phyloP scores from a whole-genome alignment of 2,113 vertebrate genomes.

The Colaptes auratus region DNA sequence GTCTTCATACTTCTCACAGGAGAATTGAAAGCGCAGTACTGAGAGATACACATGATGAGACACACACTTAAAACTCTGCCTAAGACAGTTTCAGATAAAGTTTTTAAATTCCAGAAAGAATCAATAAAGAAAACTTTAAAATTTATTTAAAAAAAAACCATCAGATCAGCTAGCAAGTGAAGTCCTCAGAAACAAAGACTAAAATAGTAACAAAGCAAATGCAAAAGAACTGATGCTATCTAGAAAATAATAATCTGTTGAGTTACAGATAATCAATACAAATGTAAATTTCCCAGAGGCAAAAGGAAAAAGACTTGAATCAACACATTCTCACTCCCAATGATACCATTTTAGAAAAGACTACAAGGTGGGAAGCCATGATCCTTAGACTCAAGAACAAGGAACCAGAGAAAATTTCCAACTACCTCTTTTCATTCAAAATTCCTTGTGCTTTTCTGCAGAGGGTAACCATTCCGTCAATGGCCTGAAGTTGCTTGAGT shows the following conservation, averaged over 20 bases:
- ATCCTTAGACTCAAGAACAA: not conserved
- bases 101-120: not conserved
- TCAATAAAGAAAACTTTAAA: not conserved
- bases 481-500: conserved; percentile 30
- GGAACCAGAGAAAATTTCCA: not conserved
- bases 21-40: not conserved
- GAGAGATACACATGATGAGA: not conserved
- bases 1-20: not conserved
- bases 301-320: not conserved
- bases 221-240: not conserved
- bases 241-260: not conserved
- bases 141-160: not conserved
- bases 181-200: not conserved
- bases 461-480: conserved; percentile 62
- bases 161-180: not conserved
- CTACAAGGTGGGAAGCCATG: not conserved
- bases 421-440: conserved; percentile 78
- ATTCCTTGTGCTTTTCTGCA: conserved; percentile 55
- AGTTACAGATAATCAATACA: not conserved
- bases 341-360: not conserved
- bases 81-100: not conserved
- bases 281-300: not conserved
- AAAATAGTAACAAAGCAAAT: not conserved
- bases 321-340: not conserved
- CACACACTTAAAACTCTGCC: not conserved